Evolutionary conservation across 2,888 invertebrate genomes (phyloP), one percentile per base, ranked within the genome.

Genomic region (Gymnocheta viridis): DNA sequence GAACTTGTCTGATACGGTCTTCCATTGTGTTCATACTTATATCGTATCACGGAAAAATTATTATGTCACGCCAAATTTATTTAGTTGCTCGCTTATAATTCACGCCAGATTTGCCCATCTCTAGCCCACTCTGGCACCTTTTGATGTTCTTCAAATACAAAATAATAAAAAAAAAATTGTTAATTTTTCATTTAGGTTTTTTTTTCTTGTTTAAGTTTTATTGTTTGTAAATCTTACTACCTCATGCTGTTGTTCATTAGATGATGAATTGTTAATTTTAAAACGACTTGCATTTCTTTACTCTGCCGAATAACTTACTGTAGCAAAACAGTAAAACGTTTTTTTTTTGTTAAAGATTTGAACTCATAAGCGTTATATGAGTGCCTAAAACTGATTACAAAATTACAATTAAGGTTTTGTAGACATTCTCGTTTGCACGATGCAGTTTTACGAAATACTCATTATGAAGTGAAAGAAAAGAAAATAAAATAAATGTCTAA

Each of bases 221-320:
- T 32, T 64, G 3, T 56, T 66, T 76, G 64, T 7, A 22, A 60
- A 58, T 64, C 82, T 78, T 80, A 85, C 78, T 76, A 82, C 64
- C 77, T 86, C 86, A 86, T 84, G 78, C 78, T 79, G 54, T 78
- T 80, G 77, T 84, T 85, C 86, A 86, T 86, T 86, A 86, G 58
- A 73, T 54, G 72, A 70, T 82, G 83, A 85, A 60, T 82, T 58
- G 76, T 56, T 54, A 73, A 62, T 72, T 85, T 51, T 69, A 35
- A 69, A 62, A 51, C 47, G 22, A 54, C 38, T 72, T 80, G 64
- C 80, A 77, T 62, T 84, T 35, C 24, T 19, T 12, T 35, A 64
- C 56, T 35, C 9, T 24, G 2, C 17, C 22, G 10, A 41, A 41
- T 51, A 22, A 72, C 54, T 51, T 51, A 22, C 38, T 38, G 17